Evolutionary conservation across 1,140 invertebrate genomes (phyloP), one percentile per base, ranked within the genome.

Genomic region (Trichonephila clavata): DNA sequence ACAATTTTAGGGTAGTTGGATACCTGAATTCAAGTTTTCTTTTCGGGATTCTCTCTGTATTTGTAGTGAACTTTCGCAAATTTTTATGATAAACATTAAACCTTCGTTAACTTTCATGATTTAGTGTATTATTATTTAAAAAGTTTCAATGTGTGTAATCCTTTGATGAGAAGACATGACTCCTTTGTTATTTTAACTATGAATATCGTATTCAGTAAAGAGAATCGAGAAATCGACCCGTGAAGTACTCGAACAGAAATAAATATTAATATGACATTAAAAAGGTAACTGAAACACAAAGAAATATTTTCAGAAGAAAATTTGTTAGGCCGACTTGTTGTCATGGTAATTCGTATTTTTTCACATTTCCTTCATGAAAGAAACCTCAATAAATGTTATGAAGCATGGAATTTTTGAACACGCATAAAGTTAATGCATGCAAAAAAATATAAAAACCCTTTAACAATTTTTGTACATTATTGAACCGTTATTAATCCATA

Each of bases 301-400:
- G 27, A 77, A 77, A 77, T 77, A 77, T 32, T 77, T 77, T 39
- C 32, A 16, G 27, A 77, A 77, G 18, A 77, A n/a, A n/a, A 77
- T 77, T 32, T 77, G 71, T 77, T 77, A 77, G 71, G 24, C 3
- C 16, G 32, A 6, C 71, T 32, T 16, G 71, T 77, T 32, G 27
- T 18, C 71, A 77, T 77, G 71, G 71, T 14, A 20, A 77, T 39
- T 77, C 27, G 18, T 77, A 32, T 77, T 77, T 68, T 77, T 8
- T 18, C 24, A 1, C 32, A 27, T 77, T 77, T 16, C 16, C 71
- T 77, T 77, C 27, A 32, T 77, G 3, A 77, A 32, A 77, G 32
- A 77, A 6, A 32, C 32, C 27, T 39, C 27, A 16, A 39, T 32
- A 77, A 77, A 77, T 5, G 71, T 27, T 39, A 68, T 24, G 65